Percentiles rank a stretch among this genome's conserved stretches.
phyloP scores from a whole-genome alignment of 2,113 vertebrate species.

The Ibidorhyncha struthersii region DNA sequence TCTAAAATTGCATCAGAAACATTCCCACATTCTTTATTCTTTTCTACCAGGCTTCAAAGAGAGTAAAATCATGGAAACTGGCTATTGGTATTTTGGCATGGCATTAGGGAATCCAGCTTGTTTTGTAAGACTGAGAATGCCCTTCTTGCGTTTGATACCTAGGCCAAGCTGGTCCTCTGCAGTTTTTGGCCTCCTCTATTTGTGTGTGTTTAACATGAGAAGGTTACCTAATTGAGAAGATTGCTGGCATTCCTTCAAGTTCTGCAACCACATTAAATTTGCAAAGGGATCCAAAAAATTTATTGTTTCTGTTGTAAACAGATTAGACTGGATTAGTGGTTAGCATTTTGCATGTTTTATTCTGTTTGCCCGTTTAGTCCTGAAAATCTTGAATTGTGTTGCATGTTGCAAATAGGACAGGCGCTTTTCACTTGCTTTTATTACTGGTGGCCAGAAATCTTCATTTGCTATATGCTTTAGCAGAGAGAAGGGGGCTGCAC shows the following conservation, averaged over 20 bases:
- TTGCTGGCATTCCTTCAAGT: neutral
- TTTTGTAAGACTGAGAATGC: neutral
- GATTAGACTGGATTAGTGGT: conserved; percentile 19
- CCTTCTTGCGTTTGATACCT: neutral
- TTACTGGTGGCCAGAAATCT: neutral
- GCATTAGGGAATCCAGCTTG: neutral
- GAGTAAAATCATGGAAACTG: neutral
- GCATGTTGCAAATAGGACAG: neutral
- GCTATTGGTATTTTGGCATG: neutral
- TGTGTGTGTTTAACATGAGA: neutral
- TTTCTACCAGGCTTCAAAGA: conserved; percentile 34
- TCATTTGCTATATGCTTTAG: neutral
- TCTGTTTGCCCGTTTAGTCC: neutral
- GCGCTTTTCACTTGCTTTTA: neutral
- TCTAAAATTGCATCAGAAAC: neutral
- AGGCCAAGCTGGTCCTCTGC: neutral
- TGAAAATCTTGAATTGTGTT: neutral
- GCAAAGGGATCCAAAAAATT: neutral
- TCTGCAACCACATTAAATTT: neutral
- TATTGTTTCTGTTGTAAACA: conserved; percentile 43
- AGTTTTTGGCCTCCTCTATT: neutral
- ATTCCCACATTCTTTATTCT: conserved; percentile 22
- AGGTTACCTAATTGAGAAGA: neutral
- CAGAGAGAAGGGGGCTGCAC: neutral
- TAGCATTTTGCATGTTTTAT: neutral